Conservation (phyloP, 2,888 invertebrate species). For the Euclidia mi region DNA sequence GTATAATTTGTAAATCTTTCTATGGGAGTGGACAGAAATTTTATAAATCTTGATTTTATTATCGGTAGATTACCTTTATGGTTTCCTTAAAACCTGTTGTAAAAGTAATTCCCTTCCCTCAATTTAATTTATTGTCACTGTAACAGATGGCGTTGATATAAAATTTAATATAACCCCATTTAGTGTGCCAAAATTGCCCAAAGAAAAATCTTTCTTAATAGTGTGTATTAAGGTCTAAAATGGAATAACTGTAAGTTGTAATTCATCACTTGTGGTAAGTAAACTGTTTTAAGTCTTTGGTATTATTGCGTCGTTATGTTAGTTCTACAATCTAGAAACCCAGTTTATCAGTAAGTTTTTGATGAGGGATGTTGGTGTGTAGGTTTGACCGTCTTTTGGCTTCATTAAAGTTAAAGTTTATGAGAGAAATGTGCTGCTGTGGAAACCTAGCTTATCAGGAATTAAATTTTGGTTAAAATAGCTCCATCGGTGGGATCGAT, state of each 20-base stretch:
- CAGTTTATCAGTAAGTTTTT: constrained; percentile 17
- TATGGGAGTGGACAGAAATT: too few relatives aligned
- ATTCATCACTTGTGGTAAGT: constrained; percentile 31
- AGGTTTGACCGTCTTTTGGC: too few relatives aligned
- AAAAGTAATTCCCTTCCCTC: constrained; percentile 22
- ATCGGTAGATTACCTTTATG: constrained; percentile 8
- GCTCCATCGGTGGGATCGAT: too few relatives aligned
- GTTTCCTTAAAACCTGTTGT: constrained; percentile 12
- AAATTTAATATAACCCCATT: constrained; percentile 26
- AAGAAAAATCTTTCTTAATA: constrained; percentile 6
- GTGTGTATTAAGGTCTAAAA: constrained; percentile 1
- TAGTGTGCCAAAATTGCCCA: background rate
- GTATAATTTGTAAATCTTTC: too few relatives aligned
- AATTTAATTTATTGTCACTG: constrained; percentile 35
- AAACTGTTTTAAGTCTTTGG: constrained; percentile 28
- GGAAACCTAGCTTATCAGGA: too few relatives aligned
- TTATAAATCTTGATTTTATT: too few relatives aligned
- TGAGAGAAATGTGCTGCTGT: too few relatives aligned
- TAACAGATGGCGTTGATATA: constrained; percentile 36
- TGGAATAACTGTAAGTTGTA: background rate
- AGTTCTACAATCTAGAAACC: constrained; percentile 16
- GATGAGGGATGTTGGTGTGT: background rate
- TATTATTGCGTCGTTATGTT: constrained; percentile 21
- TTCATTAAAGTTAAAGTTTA: too few relatives aligned
- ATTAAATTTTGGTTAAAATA: too few relatives aligned